phyloP scores from a whole-genome alignment of 2,113 vertebrate species.

The Cranoglanis bouderius region DNA sequence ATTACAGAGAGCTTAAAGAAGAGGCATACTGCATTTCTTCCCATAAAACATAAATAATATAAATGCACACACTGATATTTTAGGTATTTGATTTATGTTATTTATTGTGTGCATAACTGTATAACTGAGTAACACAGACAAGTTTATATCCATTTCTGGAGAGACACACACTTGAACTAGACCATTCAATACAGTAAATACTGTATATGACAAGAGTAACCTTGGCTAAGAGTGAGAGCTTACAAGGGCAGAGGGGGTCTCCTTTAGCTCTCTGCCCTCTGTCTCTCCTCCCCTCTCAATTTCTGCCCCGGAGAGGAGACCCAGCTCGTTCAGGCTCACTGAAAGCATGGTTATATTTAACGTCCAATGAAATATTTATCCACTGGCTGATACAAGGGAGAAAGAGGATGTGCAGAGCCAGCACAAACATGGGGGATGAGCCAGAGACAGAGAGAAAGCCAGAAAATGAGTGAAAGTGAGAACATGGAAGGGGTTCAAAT shows the following conservation, averaged over 20 bases:
- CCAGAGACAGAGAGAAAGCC: conserved; percentile 29
- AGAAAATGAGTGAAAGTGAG: background rate
- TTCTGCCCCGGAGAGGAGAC: conserved; percentile 42
- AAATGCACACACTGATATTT: conserved; percentile 16
- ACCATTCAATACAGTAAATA: conserved; percentile 34
- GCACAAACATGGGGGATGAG: conserved; percentile 50
- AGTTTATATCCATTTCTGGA: conserved; percentile 1
- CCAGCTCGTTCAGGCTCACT: conserved; percentile 41
- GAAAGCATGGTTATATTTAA: conserved; percentile 58
- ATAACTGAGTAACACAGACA: conserved; percentile 22
- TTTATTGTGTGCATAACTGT: conserved; percentile 6
- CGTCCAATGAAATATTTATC: conserved; percentile 60
- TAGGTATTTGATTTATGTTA: background rate
- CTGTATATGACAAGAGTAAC: conserved; percentile 50
- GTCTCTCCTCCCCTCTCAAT: conserved; percentile 29
- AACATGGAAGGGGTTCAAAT: conserved; percentile 14
- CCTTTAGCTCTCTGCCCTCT: conserved; percentile 45
- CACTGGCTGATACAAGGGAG: conserved; percentile 46
- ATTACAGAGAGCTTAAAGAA: conserved; percentile 26
- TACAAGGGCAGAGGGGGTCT: conserved; percentile 36
- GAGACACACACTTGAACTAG: conserved; percentile 10
- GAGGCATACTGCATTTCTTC: conserved; percentile 33
- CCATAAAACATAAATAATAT: conserved; percentile 36
- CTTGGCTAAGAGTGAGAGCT: conserved; percentile 36
- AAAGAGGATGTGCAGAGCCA: conserved; percentile 57